These are phyloP conservation scores for Pterophyllum scalare DNA, from an alignment of 2,113 vertebrate genomes.

Conservation along the genomic window DNA sequence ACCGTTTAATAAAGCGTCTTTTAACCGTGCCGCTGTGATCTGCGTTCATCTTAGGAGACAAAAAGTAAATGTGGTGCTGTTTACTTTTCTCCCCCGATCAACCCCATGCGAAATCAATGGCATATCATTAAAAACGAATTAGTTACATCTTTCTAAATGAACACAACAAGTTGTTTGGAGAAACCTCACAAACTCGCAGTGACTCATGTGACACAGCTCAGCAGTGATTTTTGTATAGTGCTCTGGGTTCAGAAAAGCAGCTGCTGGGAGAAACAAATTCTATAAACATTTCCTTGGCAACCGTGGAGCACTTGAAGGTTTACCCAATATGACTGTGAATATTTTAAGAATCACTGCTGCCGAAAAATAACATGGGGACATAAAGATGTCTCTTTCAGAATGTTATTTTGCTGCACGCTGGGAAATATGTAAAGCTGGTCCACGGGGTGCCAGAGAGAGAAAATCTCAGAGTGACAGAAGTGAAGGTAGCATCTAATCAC, in stretches of 20 bases:
- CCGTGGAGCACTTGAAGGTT: constrained; percentile 43
- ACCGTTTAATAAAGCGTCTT: too few relatives aligned
- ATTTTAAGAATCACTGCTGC: constrained; percentile 50
- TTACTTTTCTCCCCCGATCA: not conserved
- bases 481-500: constrained; percentile 30
- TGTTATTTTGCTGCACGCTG: constrained; percentile 57
- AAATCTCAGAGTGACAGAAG: not conserved
- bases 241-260: constrained; percentile 40
- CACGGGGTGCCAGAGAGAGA: constrained; percentile 36
- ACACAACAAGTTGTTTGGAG: constrained; percentile 28
- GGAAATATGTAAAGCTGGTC: constrained; percentile 46
- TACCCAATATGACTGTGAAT: constrained; percentile 62
- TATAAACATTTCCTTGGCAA: constrained; percentile 63
- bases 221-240: constrained; percentile 33
- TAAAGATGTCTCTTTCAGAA: constrained; percentile 53
- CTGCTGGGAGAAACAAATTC: constrained; percentile 60
- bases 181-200: not conserved
- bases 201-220: constrained; percentile 21
- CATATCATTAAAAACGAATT: constrained; percentile 35
- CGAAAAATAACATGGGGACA: constrained; percentile 39
- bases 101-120: constrained; percentile 5
- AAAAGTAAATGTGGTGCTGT: not conserved
- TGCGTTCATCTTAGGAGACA: not conserved
- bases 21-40: too few relatives aligned
- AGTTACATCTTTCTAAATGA: constrained; percentile 33